A percentile compares a stretch with the other conserved stretches of the same genome.
These are phyloP conservation scores for Drosophila longiperda DNA, from an alignment of 2,888 invertebrate species.

Conservation along the genomic window DNA sequence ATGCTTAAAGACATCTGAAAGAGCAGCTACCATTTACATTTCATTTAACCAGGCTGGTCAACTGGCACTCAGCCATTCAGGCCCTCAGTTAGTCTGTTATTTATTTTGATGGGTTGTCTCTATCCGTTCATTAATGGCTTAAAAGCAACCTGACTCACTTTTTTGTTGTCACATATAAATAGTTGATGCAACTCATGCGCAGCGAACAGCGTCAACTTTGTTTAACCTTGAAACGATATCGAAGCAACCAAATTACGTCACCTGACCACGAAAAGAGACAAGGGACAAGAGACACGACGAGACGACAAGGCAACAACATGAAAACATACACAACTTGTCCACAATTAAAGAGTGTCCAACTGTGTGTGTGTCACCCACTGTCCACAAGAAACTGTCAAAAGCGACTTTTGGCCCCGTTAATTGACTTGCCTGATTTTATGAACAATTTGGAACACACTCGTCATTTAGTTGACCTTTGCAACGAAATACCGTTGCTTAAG, in stretches of 20 bases:
- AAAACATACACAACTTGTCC: conserved; percentile 6
- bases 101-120: background rate
- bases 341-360: conserved; percentile 21
- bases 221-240: conserved; percentile 61
- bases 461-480: conserved; percentile 50
- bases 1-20: background rate
- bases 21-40: background rate
- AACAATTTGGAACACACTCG: conserved; percentile 58
- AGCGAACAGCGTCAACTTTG: conserved; percentile 25
- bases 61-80: background rate
- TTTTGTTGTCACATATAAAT: conserved; percentile 3
- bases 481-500: conserved; percentile 43
- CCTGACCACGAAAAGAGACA: conserved; percentile 38
- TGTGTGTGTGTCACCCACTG: conserved; percentile 15
- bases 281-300: background rate
- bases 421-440: conserved; percentile 52
- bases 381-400: conserved; percentile 63
- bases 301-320: conserved; percentile 12
- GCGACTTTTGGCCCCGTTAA: conserved; percentile 53
- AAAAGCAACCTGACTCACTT: background rate
- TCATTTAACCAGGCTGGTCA: background rate
- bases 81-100: background rate
- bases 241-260: conserved; percentile 58
- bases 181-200: conserved; percentile 52
- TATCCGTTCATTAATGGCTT: background rate